These are phyloP conservation scores for Melanerpes aurifrons DNA, from an alignment of 2,113 vertebrate genomes.

Conservation along the genomic window DNA sequence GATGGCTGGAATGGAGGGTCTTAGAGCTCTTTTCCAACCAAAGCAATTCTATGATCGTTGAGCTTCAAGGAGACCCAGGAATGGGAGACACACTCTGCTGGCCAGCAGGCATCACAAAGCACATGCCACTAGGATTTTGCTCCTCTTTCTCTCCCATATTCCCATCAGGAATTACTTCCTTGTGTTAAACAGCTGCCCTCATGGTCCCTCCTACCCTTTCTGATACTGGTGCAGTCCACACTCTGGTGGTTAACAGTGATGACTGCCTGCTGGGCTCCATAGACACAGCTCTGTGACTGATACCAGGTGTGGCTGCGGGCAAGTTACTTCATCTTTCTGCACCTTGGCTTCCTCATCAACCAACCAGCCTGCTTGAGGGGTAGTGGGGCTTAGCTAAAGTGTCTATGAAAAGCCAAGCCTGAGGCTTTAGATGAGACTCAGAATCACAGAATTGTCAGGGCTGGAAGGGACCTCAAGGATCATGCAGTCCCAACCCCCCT, in stretches of 20 bases:
- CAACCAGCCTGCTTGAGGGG: not conserved
- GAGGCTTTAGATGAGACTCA: not conserved
- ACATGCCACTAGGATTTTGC: not conserved
- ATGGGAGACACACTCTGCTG: not conserved
- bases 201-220: not conserved
- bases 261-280: not conserved
- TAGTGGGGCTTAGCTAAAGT: not conserved
- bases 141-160: not conserved
- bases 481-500: no score
- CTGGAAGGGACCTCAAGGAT: no score
- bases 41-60: not conserved
- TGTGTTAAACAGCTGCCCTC: not conserved
- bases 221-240: constrained; percentile 20
- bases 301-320: not conserved
- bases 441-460: no score
- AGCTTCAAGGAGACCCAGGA: not conserved
- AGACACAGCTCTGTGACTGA: not conserved
- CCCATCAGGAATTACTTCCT: not conserved
- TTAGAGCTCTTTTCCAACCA: no score
- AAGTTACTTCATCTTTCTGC: not conserved
- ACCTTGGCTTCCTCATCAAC: not conserved
- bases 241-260: not conserved
- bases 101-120: not conserved
- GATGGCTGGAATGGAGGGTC: no score
- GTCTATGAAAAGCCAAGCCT: not conserved